phyloP scores from a whole-genome alignment of 2,113 vertebrate species.

The Microtus richardsoni region DNA sequence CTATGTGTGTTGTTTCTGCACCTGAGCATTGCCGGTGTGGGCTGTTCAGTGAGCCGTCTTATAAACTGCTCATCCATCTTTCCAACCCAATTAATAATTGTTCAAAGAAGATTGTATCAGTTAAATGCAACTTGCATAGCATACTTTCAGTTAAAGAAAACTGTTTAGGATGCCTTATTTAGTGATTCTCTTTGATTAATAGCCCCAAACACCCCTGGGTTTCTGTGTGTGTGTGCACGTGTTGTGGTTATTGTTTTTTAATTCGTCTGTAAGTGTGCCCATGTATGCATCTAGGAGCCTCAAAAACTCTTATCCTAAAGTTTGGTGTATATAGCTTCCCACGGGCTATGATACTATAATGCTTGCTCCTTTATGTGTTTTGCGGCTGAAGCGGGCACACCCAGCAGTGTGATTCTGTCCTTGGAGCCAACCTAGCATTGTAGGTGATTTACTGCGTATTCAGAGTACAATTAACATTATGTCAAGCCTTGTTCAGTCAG shows the following conservation, averaged over 20 bases:
- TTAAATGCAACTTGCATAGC: background rate
- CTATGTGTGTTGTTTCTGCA: background rate
- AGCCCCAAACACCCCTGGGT: background rate
- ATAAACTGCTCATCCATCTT: no score
- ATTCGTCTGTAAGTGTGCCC: background rate
- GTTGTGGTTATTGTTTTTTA: background rate
- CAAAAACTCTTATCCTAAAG: background rate
- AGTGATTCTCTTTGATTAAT: background rate
- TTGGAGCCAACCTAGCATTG: background rate
- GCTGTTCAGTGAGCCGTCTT: no score
- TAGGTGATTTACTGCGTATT: constrained; percentile 22
- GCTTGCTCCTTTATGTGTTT: background rate
- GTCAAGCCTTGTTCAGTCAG: constrained; percentile 45
- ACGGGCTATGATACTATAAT: background rate
- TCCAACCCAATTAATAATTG: background rate
- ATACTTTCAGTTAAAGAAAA: background rate
- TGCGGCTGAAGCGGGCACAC: background rate
- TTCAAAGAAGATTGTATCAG: background rate
- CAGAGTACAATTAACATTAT: constrained; percentile 49
- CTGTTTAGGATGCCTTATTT: background rate
- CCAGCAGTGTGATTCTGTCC: background rate
- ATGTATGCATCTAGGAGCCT: background rate
- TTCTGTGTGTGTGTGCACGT: background rate
- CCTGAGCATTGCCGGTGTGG: background rate
- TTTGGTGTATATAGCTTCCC: constrained; percentile 31